A percentile compares a stretch with the other conserved stretches of the same genome.
Conservation (phyloP, 2,888 invertebrate species). For the Plusia festucae region DNA sequence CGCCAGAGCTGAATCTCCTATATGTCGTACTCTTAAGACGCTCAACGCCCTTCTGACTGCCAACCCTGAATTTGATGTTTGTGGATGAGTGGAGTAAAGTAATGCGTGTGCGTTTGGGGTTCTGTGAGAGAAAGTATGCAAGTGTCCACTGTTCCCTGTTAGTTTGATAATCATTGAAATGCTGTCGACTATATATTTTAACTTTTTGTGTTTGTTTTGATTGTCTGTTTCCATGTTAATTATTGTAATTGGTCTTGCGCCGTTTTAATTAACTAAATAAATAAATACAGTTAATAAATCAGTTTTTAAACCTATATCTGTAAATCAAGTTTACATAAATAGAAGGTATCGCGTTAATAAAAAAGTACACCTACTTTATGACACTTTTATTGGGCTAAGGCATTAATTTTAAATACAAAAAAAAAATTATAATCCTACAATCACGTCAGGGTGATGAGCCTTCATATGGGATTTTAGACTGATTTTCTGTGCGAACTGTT, state of each 20-base stretch:
- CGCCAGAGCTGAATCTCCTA: too few species aligned
- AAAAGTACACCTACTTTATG: not conserved
- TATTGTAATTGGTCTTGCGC: too few species aligned
- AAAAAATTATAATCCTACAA: slow-evolving; percentile 41
- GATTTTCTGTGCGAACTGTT: slow-evolving; percentile 81
- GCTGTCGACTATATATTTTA: too few species aligned
- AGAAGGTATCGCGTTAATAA: not conserved
- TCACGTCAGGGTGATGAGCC: slow-evolving; percentile 70
- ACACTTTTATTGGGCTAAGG: not conserved
- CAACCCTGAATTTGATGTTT: not conserved
- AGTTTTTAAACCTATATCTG: too few species aligned
- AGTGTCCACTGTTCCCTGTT: too few species aligned
- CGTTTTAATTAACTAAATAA: too few species aligned
- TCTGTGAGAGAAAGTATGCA: not conserved
- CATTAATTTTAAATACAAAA: not conserved
- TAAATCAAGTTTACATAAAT: not conserved
- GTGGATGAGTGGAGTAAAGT: not conserved
- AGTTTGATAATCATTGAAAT: too few species aligned
- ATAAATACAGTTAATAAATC: too few species aligned
- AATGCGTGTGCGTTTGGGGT: not conserved
- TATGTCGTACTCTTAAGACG: too few species aligned
- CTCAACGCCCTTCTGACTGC: not conserved
- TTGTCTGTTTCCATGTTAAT: too few species aligned
- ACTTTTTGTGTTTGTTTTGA: too few species aligned
- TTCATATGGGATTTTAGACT: slow-evolving; percentile 78